Percentiles rank a stretch among this genome's conserved stretches.
phyloP scores from a whole-genome alignment of 2,888 invertebrate genomes.

The Byasa hedistus region DNA sequence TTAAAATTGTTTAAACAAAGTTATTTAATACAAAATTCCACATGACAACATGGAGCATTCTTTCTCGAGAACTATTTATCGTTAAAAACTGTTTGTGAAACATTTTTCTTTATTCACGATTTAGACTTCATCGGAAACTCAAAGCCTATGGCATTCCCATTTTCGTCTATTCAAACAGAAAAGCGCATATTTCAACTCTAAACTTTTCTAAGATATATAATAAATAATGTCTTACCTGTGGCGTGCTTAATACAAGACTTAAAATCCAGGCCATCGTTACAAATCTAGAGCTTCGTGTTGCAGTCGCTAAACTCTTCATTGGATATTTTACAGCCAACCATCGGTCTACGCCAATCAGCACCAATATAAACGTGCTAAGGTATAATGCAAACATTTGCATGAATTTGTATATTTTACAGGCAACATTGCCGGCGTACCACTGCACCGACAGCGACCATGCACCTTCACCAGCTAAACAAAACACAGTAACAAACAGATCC shows the following conservation, averaged over 20 bases:
- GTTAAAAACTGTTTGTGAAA: no score
- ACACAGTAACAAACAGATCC: conserved; percentile 89
- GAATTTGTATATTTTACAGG: conserved; percentile 90
- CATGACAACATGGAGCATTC: no score
- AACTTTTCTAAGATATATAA: no score
- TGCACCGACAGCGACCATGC: conserved; percentile 89
- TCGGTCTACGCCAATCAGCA: conserved; percentile 89
- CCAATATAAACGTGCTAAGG: conserved; percentile 89
- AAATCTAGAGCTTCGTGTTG: conserved; percentile 84
- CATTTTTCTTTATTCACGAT: no score
- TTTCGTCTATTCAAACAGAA: no score
- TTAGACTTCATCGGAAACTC: no score
- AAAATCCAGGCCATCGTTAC: conserved; percentile 86
- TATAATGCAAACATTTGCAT: conserved; percentile 90
- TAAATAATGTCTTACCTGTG: conserved; percentile 83
- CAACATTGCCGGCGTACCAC: conserved; percentile 88
- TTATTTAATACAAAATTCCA: no score
- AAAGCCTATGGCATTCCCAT: no score
- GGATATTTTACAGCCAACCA: conserved; percentile 91
- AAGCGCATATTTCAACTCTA: no score
- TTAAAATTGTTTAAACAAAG: no score
- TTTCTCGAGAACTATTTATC: no score
- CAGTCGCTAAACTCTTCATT: conserved; percentile 84
- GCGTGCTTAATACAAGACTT: conserved; percentile 86
- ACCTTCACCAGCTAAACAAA: conserved; percentile 90